phyloP scores from a whole-genome alignment of 2,113 vertebrate species.

The Pongo pygmaeus region DNA sequence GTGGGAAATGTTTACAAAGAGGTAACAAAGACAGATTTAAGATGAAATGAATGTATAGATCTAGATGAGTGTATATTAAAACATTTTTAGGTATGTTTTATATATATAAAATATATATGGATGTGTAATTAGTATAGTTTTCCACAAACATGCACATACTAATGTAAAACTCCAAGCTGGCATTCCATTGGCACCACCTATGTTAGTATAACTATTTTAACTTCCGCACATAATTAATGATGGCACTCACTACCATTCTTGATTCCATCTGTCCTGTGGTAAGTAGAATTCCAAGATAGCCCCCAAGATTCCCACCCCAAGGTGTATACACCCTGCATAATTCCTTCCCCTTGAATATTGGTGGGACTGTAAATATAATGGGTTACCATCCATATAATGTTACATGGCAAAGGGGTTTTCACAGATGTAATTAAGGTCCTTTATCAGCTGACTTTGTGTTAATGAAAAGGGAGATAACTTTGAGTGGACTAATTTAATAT shows the following conservation, averaged over 20 bases:
- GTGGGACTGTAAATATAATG: neutral
- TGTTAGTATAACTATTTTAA: neutral
- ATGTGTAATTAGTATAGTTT: neutral
- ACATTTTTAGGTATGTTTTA: conserved; percentile 11
- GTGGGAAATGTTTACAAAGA: neutral
- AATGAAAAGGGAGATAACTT: neutral
- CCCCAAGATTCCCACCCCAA: neutral
- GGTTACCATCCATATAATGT: neutral
- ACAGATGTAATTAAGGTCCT: neutral
- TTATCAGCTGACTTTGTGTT: neutral
- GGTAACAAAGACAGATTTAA: conserved; percentile 12
- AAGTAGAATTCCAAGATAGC: neutral
- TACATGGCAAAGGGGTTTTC: neutral
- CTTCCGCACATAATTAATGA: neutral
- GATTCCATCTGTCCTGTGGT: neutral
- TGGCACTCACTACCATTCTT: neutral
- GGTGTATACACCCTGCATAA: neutral
- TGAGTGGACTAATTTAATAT: neutral
- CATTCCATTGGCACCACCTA: neutral
- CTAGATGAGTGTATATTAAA: neutral
- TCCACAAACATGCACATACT: neutral
- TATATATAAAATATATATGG: neutral
- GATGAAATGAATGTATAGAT: neutral
- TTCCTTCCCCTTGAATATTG: neutral
- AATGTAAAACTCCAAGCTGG: neutral